A percentile compares a stretch with the other conserved stretches of the same genome.
Evolutionary conservation across 2,888 invertebrate genomes (phyloP).

Genomic region (Stenoptilia bipunctidactyla): DNA sequence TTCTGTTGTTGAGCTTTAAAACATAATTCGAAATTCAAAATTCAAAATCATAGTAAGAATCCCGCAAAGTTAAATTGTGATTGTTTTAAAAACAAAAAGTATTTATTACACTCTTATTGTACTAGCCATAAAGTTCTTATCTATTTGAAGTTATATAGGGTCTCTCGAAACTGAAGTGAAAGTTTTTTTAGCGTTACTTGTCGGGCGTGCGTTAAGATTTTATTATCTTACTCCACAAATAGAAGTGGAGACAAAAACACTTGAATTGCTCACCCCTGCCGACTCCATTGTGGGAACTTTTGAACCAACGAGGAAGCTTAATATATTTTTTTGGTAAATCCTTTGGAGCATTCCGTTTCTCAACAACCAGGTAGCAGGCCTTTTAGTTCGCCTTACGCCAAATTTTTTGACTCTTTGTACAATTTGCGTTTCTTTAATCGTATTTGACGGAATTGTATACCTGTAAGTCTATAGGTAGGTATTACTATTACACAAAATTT

Average conservation of each 20-base stretch:
- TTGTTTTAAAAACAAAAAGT: no score
- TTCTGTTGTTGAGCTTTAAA: no score
- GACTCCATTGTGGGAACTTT: constrained; percentile 56
- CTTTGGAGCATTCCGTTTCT: constrained; percentile 26
- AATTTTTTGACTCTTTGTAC: no score
- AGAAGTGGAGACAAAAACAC: constrained; percentile 58
- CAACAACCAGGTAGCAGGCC: constrained; percentile 52
- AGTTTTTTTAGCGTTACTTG: constrained; percentile 15
- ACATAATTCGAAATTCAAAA: no score
- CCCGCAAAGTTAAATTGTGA: no score
- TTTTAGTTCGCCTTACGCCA: constrained; percentile 35
- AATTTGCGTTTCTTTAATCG: no score
- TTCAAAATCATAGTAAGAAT: no score
- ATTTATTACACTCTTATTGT: constrained; percentile 3
- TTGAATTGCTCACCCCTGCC: constrained; percentile 56
- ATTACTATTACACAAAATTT: no score
- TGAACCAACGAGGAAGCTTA: constrained; percentile 40
- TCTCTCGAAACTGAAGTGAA: constrained; percentile 4
- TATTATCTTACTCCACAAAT: constrained; percentile 56
- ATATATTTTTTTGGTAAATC: constrained; percentile 35
- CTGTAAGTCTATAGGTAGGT: no score
- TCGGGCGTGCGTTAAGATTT: constrained; percentile 41
- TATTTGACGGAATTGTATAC: no score
- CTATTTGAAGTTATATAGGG: no score
- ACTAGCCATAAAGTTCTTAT: no score